These are phyloP conservation scores for Pipistrellus pygmaeus DNA, from an alignment of 2,797 vertebrate species.

Conservation along the genomic window DNA sequence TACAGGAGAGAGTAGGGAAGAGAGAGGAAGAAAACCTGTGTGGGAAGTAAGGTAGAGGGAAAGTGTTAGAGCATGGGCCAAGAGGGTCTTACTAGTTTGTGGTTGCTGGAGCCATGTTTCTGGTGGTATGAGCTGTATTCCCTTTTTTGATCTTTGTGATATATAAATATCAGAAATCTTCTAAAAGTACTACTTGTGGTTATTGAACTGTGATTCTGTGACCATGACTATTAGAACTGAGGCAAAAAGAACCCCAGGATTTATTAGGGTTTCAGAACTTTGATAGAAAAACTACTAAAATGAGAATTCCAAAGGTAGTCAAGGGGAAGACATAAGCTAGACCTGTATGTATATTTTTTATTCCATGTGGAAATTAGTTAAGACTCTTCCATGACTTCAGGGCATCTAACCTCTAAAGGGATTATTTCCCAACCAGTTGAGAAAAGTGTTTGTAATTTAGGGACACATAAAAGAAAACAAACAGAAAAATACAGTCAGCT, in stretches of 20 bases:
- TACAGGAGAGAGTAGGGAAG: not conserved
- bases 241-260: not conserved
- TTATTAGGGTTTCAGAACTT: not conserved
- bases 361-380: not conserved
- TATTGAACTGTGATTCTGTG: not conserved
- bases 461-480: not conserved
- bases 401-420: not conserved
- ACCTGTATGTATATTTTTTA: not conserved
- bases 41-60: not conserved
- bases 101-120: not conserved
- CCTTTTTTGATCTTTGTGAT: not conserved
- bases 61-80: not conserved
- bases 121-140: not conserved
- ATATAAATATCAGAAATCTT: not conserved
- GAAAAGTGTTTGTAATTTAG: not conserved
- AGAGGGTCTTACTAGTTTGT: not conserved
- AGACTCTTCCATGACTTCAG: not conserved
- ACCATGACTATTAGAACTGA: not conserved
- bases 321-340: not conserved
- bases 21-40: not conserved
- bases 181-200: not conserved
- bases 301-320: not conserved
- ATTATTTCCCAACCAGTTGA: not conserved
- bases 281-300: not conserved
- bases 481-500: not conserved